Base-by-base conservation (phyloP, 2,113 vertebrate genomes). In the Narcine bancroftii region DNA sequence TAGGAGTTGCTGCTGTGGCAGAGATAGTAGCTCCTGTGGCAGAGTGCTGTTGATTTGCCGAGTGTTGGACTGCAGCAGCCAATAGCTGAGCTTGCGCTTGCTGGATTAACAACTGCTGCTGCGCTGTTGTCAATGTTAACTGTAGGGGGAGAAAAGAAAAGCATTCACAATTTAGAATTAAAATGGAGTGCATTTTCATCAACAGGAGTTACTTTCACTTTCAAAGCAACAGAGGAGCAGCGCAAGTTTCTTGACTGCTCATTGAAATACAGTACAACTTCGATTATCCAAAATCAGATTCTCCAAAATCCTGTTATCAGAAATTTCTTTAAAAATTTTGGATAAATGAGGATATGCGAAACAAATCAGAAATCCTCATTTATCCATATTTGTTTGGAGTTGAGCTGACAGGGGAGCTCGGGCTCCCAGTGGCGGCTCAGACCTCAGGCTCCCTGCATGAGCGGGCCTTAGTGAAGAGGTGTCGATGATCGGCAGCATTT, bases 31-130 rank as follows among this genome's bases (percentile, higher is more conserved):
- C 98, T 93, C 99, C 99, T 1, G 97, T 98, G 93, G 97, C 97
- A 93, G 96, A 96, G 96, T 97, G 98, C 96, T 99, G 99, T 95
- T 99, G 98, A 95, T 94, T 97, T 95, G 98, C 98, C 2, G 99
- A 99, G 93, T 99, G 99, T 95, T 99, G 99, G 94, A 99, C 97
- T 87, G 99, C 99, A 29, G 98, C 98, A 17, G 98, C 99, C 95
- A 99, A 97, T 93, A 99, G 96, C 96, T 99, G 99, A 66, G 98
- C 98, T 95, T 99, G 99, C 47, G 99, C 99, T 97, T 99, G 99
- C 95, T 99, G 99, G 92, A 99, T 94, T 92, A 99, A 95, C 94
- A 99, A 93, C 96, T 99, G 98, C 95, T 99, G 99, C 95, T 99
- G 99, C 60, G 97, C 97, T 76, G 99, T 98, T 94, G 97, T 99